A percentile compares a stretch with the other conserved stretches of the same genome.
These are phyloP conservation scores for Sturnira hondurensis DNA, from an alignment of 2,113 vertebrate genomes.

Conservation along the genomic window DNA sequence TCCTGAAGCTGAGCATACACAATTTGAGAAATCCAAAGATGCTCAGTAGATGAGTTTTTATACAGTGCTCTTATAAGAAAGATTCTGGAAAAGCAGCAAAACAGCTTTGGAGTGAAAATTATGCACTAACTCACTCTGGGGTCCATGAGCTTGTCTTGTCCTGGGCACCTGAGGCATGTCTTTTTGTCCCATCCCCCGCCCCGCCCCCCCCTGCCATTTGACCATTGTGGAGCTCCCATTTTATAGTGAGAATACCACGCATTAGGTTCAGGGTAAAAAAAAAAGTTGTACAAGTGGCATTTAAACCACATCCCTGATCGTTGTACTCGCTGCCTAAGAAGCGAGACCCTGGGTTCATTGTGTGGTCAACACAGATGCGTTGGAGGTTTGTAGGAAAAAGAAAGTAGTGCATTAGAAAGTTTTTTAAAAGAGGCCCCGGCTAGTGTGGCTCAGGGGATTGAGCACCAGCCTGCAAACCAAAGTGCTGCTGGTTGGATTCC, in stretches of 20 bases:
- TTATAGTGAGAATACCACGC: neutral
- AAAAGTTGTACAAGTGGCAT: neutral
- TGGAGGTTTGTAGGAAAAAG: neutral
- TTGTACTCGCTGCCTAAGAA: neutral
- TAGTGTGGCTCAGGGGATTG: too few relatives aligned
- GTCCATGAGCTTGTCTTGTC: neutral
- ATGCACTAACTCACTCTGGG: neutral
- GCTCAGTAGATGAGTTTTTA: neutral
- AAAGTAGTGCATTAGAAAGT: neutral
- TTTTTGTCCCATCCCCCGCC: accelerated
- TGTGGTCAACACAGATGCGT: neutral
- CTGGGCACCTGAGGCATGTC: neutral
- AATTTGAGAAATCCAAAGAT: neutral
- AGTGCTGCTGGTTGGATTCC: too few relatives aligned
- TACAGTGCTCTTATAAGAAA: neutral
- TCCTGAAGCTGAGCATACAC: neutral
- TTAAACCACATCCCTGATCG: too few relatives aligned
- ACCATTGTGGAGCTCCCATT: neutral
- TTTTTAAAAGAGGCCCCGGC: neutral
- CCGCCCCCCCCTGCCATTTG: too few relatives aligned
- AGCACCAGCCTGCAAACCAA: too few relatives aligned
- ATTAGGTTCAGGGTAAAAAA: neutral
- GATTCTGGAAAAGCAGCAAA: neutral
- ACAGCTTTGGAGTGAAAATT: neutral
- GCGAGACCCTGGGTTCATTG: neutral